Base-by-base conservation (phyloP, 23 tunicate genomes). In the Halocynthia roretzi region DNA sequence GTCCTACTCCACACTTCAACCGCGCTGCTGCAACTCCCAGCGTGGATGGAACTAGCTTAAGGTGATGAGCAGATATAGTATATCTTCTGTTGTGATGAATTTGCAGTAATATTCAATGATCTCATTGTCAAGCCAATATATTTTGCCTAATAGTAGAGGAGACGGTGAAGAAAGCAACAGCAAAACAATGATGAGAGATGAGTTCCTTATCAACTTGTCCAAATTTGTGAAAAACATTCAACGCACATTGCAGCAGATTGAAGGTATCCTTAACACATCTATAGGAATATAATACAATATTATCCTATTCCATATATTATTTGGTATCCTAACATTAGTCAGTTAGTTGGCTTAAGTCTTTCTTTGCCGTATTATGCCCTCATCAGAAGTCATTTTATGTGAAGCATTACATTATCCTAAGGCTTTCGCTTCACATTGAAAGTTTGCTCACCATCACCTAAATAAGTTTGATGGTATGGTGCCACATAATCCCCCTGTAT, bases 221-320 rank as follows among this genome's bases (percentile, higher is more conserved):
- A 93, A 93, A 73, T 93, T 93, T 81, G 86, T 77, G 40, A 87
- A 83, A 52, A 86, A 78, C 55, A 85, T 93, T 55, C 98, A 87
- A 66, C 68, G 98, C 6, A 93, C 98, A 15, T 87, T 87, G 73
- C 86, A 93, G 40, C 98, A 93, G 64, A 72, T 93, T 54, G 98
- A 93, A 93, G 98, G 98, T 87, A 50, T 8, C 21, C 66, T 58
- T 31, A 1, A 1, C 44, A 31, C 4, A 31, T 31, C 44, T 31
- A 1, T 31, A n/a, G n/a, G n/a, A n/a, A n/a, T n/a, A 56, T 56
- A 56, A 56, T 12, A 56, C 62, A 56, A 10, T 56, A 12, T 56
- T 10, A 56, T 56, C 11, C 62, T 56, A 56, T 12, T 56, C 62
- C 10, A 56, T 56, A 10, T 56, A n/a, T n/a, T n/a, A n/a, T n/a